Evolutionary conservation across 2,888 invertebrate genomes (phyloP).

Genomic region (Megalurothrips usitatus): DNA sequence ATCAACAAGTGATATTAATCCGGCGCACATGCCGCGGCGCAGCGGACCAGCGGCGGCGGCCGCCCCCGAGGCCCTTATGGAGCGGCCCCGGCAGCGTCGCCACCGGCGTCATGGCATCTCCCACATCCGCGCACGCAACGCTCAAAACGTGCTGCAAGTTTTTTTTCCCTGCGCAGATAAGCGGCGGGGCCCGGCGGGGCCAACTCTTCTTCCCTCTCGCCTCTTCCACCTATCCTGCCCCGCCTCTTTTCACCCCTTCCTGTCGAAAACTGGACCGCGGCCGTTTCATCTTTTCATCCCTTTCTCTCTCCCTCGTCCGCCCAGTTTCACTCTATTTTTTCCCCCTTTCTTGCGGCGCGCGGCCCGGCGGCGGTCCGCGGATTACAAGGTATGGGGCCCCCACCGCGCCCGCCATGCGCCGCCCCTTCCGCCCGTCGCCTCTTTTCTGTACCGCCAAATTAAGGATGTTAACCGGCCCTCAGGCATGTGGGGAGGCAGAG

Average conservation of each 20-base stretch:
- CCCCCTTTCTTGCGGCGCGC: background rate
- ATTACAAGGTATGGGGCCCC: background rate
- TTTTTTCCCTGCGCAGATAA: too few relatives aligned
- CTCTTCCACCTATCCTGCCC: too few relatives aligned
- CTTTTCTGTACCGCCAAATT: background rate
- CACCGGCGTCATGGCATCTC: too few relatives aligned
- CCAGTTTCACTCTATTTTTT: background rate
- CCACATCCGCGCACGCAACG: too few relatives aligned
- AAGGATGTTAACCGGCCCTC: constrained; percentile 1
- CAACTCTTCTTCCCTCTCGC: too few relatives aligned
- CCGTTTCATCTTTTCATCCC: background rate
- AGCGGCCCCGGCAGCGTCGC: too few relatives aligned
- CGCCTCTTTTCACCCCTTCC: too few relatives aligned
- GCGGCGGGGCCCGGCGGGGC: too few relatives aligned
- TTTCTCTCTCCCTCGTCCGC: background rate
- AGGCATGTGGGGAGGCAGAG: background rate
- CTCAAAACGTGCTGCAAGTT: too few relatives aligned
- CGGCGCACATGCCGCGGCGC: background rate
- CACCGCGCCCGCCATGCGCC: background rate
- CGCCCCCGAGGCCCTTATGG: background rate
- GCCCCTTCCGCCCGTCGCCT: background rate
- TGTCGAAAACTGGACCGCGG: too few relatives aligned
- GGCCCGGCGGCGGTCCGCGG: background rate
- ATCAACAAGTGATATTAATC: constrained; percentile 27
- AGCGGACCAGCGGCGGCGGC: too few relatives aligned